Percentiles rank a stretch among this genome's conserved stretches.
Conservation (phyloP, 2,888 invertebrate species). For the Lissocephala sabroskyi region DNA sequence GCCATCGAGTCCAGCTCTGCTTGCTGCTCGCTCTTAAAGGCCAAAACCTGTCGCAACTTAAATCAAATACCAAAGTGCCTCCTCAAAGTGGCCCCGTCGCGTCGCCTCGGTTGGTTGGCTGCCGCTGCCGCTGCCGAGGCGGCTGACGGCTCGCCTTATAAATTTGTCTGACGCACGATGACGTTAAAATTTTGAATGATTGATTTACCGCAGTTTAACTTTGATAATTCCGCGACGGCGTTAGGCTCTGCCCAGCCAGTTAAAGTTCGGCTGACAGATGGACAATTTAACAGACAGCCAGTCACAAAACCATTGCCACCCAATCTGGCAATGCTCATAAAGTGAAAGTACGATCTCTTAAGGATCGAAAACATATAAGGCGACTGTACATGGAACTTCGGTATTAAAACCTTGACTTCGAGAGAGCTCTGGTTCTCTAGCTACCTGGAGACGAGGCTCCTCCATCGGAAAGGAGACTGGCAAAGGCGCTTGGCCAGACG, state of each 20-base stretch:
- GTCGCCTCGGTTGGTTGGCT: constrained; percentile 26
- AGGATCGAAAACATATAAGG: background rate
- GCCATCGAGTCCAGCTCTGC: too few species aligned
- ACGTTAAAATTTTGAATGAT: constrained; percentile 65
- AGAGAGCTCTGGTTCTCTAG: too few species aligned
- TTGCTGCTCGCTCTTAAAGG: too few species aligned
- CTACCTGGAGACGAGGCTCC: too few species aligned
- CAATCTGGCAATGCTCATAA: background rate
- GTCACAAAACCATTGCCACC: background rate
- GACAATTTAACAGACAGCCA: background rate
- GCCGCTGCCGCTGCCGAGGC: constrained; percentile 2
- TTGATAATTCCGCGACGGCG: constrained; percentile 55
- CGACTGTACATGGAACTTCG: too few species aligned
- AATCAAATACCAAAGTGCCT: too few species aligned
- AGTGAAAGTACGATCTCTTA: background rate
- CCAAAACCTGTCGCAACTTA: too few species aligned
- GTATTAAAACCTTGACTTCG: background rate
- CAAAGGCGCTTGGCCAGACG: constrained; percentile 32
- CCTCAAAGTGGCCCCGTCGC: too few species aligned
- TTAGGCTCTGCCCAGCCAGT: constrained; percentile 2
- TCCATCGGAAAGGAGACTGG: background rate
- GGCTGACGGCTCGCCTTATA: constrained; percentile 42
- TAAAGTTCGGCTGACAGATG: background rate
- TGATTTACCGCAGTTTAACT: constrained; percentile 62
- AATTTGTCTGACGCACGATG: constrained; percentile 64